These are phyloP conservation scores for Galendromus occidentalis DNA, from an alignment of 1,140 invertebrate species.

Conservation along the genomic window DNA sequence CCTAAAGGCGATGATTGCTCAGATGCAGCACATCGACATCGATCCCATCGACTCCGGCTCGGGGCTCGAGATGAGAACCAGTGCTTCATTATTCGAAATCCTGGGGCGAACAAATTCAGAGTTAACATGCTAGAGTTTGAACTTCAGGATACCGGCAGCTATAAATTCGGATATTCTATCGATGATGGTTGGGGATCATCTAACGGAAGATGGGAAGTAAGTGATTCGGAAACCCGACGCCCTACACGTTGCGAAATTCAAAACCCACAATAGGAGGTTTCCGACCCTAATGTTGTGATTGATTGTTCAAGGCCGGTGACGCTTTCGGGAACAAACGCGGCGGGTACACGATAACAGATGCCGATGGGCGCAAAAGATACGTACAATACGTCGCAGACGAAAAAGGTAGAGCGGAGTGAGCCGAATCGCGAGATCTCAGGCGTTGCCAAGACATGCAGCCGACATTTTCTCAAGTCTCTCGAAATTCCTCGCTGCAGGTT, in stretches of 20 bases:
- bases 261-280: background rate
- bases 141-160: conserved; percentile 14
- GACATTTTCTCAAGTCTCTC: too few species aligned
- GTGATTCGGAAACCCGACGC: background rate
- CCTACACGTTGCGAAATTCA: background rate
- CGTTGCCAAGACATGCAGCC: too few species aligned
- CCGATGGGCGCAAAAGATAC: conserved; percentile 16
- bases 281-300: background rate
- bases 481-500: too few species aligned
- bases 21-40: too few species aligned
- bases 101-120: too few species aligned
- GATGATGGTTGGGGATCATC: conserved; percentile 12
- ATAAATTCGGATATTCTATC: conserved; percentile 16
- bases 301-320: conserved; percentile 13
- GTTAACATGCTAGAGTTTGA: too few species aligned
- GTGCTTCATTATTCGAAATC: too few species aligned
- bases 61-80: too few species aligned
- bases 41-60: too few species aligned
- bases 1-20: too few species aligned
- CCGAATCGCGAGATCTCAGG: too few species aligned
- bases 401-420: conserved; percentile 13
- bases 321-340: conserved; percentile 17
- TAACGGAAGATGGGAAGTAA: conserved; percentile 14
- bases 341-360: conserved; percentile 18
- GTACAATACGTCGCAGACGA: conserved; percentile 19